Evolutionary conservation across 2,113 vertebrate species (phyloP).

Genomic region (Zapus hudsonius): DNA sequence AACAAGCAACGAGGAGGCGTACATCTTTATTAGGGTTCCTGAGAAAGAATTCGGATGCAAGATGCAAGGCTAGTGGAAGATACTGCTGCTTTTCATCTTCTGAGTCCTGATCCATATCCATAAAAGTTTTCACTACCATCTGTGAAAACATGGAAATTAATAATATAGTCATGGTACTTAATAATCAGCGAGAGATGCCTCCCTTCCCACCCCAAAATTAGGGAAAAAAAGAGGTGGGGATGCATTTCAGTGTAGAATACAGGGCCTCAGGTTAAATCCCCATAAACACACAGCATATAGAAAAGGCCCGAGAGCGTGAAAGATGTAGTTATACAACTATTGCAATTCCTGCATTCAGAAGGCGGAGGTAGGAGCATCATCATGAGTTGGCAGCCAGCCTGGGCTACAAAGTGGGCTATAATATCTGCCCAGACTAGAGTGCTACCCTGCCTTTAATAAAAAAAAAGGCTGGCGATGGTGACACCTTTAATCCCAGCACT

Average conservation of each 20-base stretch:
- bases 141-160: conserved; percentile 79
- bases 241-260: background rate
- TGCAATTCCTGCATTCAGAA: too few species aligned
- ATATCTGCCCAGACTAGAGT: too few species aligned
- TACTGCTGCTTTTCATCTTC: conserved; percentile 99
- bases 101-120: conserved; percentile 99
- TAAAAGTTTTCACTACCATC: conserved; percentile 99
- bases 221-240: background rate
- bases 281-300: background rate
- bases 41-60: conserved; percentile 99
- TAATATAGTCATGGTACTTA: conserved; percentile 29
- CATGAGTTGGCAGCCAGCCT: too few species aligned
- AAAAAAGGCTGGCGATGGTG: too few species aligned
- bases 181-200: conserved; percentile 21
- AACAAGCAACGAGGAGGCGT: conserved; percentile 97
- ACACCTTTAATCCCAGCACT: too few species aligned
- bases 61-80: conserved; percentile 96
- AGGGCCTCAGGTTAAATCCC: background rate
- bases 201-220: background rate
- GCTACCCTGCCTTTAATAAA: too few species aligned
- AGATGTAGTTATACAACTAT: too few species aligned
- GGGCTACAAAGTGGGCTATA: too few species aligned
- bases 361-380: too few species aligned
- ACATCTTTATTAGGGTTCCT: conserved; percentile 99
- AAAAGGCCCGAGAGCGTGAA: background rate